phyloP scores from a whole-genome alignment of 2,797 vertebrate species.

The Octomys mimax region DNA sequence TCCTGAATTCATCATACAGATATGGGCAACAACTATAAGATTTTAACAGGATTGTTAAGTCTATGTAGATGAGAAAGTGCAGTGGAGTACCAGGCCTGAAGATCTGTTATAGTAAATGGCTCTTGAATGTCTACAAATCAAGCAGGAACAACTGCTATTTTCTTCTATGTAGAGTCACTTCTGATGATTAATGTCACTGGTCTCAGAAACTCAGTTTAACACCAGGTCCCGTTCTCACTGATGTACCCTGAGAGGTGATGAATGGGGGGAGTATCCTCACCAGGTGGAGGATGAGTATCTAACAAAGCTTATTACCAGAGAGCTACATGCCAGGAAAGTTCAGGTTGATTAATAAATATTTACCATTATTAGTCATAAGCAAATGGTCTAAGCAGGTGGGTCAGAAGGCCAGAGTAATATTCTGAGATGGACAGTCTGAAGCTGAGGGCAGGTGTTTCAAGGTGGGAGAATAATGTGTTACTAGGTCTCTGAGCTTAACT shows the following conservation, averaged over 20 bases:
- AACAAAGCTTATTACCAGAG: neutral
- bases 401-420: neutral
- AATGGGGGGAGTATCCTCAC: neutral
- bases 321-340: neutral
- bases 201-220: neutral
- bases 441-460: constrained; percentile 3
- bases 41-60: neutral
- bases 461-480: constrained; percentile 20
- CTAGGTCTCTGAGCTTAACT: neutral
- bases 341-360: neutral
- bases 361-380: neutral
- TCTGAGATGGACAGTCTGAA: constrained; percentile 3
- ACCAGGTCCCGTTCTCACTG: neutral
- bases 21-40: neutral
- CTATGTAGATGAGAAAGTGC: neutral
- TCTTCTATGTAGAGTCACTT: neutral
- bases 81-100: neutral
- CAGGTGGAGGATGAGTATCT: neutral
- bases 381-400: neutral
- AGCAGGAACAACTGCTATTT: neutral
- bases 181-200: neutral
- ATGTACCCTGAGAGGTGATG: neutral
- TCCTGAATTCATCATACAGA: neutral
- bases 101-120: neutral
- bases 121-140: neutral